Base-by-base conservation (phyloP, 2,888 invertebrate genomes). In the Lordiphosa fenestrarum region DNA sequence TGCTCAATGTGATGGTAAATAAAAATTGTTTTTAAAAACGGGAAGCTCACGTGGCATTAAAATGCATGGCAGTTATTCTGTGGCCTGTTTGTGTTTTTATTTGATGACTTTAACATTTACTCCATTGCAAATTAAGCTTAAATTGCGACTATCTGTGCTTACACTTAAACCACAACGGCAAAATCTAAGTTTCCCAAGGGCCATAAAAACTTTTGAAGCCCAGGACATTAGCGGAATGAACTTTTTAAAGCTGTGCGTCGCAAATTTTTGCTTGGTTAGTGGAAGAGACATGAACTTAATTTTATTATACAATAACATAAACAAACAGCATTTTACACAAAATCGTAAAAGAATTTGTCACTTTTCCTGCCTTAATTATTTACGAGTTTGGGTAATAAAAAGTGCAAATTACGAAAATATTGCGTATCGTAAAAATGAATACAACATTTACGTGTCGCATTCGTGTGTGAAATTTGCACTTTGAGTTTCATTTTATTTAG, bases 361-460 rank as follows among this genome's bases (percentile, higher is more conserved):
- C 57, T 56, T 46, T 44, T 33, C 15, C 44, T 33, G 30, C 55
- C 82, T 84, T 84, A 84, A 78, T 78, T 84, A 78, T 78, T 78
- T 78, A 78, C 85, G 78, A 84, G 66, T 66, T 39, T 50, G 52
- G 46, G 39, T 47, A 40, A 49, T 63, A 53, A 56, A 54, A 61
- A 62, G 30, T 23, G 47, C 38, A 62, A 58, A 52, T 50, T 47
- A 67, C 64, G 64, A 59, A 40, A 6, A 48, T 38, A 37, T 37
- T 21, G n/a, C 35, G 12, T 70, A 70, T 65, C 78, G 53, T 81
- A 73, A 83, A 80, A 63, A 67, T 67, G 64, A 69, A 61, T 71
- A 73, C 69, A 63, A 66, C 74, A 69, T 67, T 73, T 69, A 67
- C 72, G 82, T 81, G 82, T 47, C 36, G 44, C 48, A 42, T 66